Base-by-base conservation (phyloP, 2,113 vertebrate species). In the Syngnathus floridae region DNA sequence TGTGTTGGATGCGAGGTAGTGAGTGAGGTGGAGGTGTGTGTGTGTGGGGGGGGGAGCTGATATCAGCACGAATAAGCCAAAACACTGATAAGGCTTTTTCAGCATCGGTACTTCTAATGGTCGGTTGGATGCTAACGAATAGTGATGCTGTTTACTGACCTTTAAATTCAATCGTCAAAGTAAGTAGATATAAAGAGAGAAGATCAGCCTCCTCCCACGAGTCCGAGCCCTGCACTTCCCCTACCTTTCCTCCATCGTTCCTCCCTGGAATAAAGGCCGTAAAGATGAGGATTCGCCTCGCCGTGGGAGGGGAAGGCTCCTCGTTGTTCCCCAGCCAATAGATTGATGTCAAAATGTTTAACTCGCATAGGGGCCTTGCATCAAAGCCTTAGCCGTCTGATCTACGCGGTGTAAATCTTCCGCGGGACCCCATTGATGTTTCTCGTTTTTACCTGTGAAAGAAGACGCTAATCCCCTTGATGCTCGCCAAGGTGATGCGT, bases 1-100 rank as follows among this genome's bases (percentile, higher is more conserved):
- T 48, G 62, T 58, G 68, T 21, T 69, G 58, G 67, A 54, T 51
- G 63, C 22, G 48, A 7, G 40, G 17, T 11, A 56, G 26, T 6
- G 54, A 56, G 13, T 31, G 26, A 31, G 14, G 52, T 13, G 22
- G 21, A 5, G 43, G 43, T 12, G 41, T 11, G 12, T 11, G 41
- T 4, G 4, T 11, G 13, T 43, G 41, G 0, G 37, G 61, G 16
- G 58, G 64, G n/a, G 31, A 66, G 80, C 78, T 88, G 86, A 86
- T 86, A 82, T 83, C 81, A 87, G 84, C 85, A 82, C 51, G 74
- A 86, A 75, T 71, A 77, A 61, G 61, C 49, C 69, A 73, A 85
- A 85, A 84, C 82, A 84, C 76, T 69, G 81, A 87, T 85, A 85
- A 87, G 73, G 73, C 73, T 76, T 78, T 77, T 75, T 82, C 51